Base-by-base conservation (phyloP, 2,888 invertebrate genomes). In the Poecilus cupreus region DNA sequence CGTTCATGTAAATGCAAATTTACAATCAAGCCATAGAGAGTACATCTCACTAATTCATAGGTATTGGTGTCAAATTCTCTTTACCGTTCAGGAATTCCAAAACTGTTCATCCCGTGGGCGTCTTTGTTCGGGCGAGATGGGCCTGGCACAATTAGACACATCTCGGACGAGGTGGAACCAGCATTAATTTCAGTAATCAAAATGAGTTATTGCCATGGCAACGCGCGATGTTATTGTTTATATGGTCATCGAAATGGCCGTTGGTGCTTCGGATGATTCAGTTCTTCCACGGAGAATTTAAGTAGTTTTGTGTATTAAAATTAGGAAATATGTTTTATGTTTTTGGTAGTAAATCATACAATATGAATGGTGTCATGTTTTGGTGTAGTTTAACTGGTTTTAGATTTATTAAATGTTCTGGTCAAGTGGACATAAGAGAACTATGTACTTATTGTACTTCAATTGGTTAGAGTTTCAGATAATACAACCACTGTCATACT, bases 151-250 rank as follows among this genome's bases (percentile, higher is more conserved):
- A 77, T 77, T 77, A 77, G 77, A 57, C 77, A 43, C 46, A 60
- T 77, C 60, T 43, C 46, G 37, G 20, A 24, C 24, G 22, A 24
- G 26, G 26, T 64, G 64, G 13, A 13, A 13, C 64, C 18, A 20
- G 64, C 64, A 78, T 78, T 78, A 64, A 78, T 78, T 78, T 78
- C 43, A 20, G 46, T 78, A 78, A 78, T 78, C 78, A 78, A 78
- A 46, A 78, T 78, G 78, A 78, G 46, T 64, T 78, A 78, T 64
- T 78, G 24, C 78, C 18, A 64, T 64, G 32, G 78, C 13, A 78
- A 78, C 78, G 78, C 46, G 64, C 22, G 78, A 64, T 64, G 39
- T 26, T 64, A 78, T 78, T 78, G 78, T 78, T 78, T 78, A 78
- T 68, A 64, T 49, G 24, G 26, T 26, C 20, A 54, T 32, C 32